phyloP scores from a whole-genome alignment of 2,888 invertebrate species.

The Smittia aterrima region DNA sequence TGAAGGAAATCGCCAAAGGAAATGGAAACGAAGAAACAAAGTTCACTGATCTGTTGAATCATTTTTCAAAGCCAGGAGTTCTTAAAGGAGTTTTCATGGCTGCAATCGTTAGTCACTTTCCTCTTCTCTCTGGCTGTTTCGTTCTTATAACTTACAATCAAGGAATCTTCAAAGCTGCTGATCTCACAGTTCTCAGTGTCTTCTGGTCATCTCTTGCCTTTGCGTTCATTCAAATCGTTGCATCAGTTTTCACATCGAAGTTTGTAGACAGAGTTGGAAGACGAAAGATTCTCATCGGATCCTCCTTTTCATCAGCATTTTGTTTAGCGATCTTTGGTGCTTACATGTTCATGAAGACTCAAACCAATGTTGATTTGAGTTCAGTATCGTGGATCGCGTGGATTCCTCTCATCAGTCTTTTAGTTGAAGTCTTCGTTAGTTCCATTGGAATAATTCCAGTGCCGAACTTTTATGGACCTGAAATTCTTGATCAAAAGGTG shows the following conservation, averaged over 20 bases:
- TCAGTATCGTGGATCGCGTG: neutral
- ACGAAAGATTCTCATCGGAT: slow-evolving; percentile 47
- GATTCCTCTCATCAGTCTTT: slow-evolving; percentile 24
- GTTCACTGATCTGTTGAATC: neutral
- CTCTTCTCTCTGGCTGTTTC: slow-evolving; percentile 35
- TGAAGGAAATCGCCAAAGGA: neutral
- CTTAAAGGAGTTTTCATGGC: slow-evolving; percentile 28
- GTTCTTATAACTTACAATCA: slow-evolving; percentile 34
- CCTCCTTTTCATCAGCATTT: slow-evolving; percentile 49
- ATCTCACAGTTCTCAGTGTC: neutral
- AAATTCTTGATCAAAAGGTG: slow-evolving; percentile 39
- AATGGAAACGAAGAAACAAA: neutral
- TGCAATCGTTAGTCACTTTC: slow-evolving; percentile 24
- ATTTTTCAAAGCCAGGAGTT: slow-evolving; percentile 24
- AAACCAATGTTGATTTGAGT: neutral
- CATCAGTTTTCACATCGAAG: slow-evolving; percentile 41
- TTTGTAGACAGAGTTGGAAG: slow-evolving; percentile 51
- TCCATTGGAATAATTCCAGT: slow-evolving; percentile 32
- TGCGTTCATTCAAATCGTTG: slow-evolving; percentile 39
- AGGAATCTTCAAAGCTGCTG: slow-evolving; percentile 30
- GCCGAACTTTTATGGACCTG: slow-evolving; percentile 25
- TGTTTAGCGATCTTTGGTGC: slow-evolving; percentile 29
- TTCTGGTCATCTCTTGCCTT: slow-evolving; percentile 25
- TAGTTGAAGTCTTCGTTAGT: slow-evolving; percentile 21
- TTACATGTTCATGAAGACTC: slow-evolving; percentile 32